A percentile compares a stretch with the other conserved stretches of the same genome.
These are phyloP conservation scores for Cliona cf. orientalis DNA, from an alignment of 37 sponge, comb jelly and placozoan genomes.

Conservation along the genomic window DNA sequence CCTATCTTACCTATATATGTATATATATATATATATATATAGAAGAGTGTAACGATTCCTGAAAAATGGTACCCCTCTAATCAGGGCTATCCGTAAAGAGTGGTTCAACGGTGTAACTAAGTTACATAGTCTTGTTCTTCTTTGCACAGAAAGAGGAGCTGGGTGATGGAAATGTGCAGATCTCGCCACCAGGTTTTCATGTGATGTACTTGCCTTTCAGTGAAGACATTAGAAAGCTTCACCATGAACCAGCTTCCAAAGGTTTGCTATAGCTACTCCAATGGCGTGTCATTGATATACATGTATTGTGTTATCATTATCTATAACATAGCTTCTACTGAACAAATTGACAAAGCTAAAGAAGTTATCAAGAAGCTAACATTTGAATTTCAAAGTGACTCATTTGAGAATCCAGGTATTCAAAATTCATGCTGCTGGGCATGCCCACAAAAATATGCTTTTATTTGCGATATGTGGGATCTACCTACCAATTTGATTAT, in stretches of 20 bases:
- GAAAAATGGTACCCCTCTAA: neutral
- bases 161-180: conserved; percentile 75
- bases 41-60: too few species aligned
- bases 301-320: too few species aligned
- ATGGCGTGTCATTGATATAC: too few species aligned
- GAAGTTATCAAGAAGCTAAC: conserved; percentile 84
- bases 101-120: neutral
- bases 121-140: too few species aligned
- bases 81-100: neutral
- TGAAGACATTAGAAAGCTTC: conserved; percentile 82
- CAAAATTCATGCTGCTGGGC: neutral
- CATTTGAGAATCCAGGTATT: conserved; percentile 87
- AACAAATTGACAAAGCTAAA: conserved; percentile 87
- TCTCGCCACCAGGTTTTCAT: conserved; percentile 89
- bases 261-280: too few species aligned
- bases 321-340: conserved; percentile 73
- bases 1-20: too few species aligned
- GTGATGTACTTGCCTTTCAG: conserved; percentile 83
- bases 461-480: too few species aligned
- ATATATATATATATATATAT: too few species aligned
- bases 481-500: too few species aligned
- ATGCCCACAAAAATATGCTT: neutral
- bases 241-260: conserved; percentile 42
- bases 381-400: conserved; percentile 83
- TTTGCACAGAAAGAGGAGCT: conserved; percentile 68